phyloP scores from a whole-genome alignment of 2,797 vertebrate species.

The Tokudaia tokunoshimensis region DNA sequence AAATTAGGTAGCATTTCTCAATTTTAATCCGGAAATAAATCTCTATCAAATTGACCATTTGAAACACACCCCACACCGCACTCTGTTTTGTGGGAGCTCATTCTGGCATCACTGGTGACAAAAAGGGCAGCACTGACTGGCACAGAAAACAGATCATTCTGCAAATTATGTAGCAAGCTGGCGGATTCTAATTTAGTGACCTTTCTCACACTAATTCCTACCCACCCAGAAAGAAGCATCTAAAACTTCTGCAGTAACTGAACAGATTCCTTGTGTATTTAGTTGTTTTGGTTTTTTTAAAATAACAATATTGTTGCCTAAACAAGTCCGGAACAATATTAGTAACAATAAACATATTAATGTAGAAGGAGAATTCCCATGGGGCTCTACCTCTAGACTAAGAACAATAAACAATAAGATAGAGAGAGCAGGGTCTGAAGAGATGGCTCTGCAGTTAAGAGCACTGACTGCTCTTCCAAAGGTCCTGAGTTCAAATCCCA shows the following conservation, averaged over 20 bases:
- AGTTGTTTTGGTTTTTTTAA: background rate
- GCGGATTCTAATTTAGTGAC: background rate
- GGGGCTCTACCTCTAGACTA: background rate
- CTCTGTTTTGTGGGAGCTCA: background rate
- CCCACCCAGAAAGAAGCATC: background rate
- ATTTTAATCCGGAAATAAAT: slow-evolving; percentile 35
- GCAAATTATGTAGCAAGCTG: background rate
- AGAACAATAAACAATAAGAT: background rate
- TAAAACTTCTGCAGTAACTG: background rate
- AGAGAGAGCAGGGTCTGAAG: background rate
- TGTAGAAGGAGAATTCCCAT: background rate
- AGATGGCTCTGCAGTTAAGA: too few relatives aligned
- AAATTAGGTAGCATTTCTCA: background rate
- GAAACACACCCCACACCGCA: background rate
- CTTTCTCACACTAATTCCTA: background rate
- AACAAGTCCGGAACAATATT: background rate
- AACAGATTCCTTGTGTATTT: background rate
- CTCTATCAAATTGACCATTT: background rate
- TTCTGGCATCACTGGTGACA: background rate
- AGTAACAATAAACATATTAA: background rate
- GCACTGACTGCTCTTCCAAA: too few relatives aligned
- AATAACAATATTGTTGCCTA: background rate
- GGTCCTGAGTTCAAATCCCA: too few relatives aligned
- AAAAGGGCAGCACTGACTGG: background rate
- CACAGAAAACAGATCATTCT: background rate